A percentile compares a stretch with the other conserved stretches of the same genome.
Evolutionary conservation across 2,797 vertebrate genomes (phyloP).

Genomic region (Acanthurus leucopareius): DNA sequence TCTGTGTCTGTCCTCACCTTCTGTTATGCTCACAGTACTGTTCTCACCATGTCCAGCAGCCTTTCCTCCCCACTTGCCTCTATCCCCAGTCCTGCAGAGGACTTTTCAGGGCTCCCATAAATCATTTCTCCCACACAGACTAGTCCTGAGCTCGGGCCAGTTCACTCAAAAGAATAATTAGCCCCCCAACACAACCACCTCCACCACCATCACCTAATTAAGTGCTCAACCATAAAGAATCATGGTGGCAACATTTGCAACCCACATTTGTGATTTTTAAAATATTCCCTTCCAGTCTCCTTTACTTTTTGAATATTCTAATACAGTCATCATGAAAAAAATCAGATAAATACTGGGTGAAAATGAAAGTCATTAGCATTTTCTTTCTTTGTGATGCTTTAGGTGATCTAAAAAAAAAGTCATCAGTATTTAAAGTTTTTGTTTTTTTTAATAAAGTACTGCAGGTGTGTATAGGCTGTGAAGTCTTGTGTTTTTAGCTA

Average conservation of each 20-base stretch:
- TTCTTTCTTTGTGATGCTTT: background rate
- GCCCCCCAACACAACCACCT: conserved; percentile 28
- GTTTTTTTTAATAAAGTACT: conserved; percentile 11
- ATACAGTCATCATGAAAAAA: conserved; percentile 25
- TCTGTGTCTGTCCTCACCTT: conserved; percentile 22
- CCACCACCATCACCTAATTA: conserved; percentile 69
- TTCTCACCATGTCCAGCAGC: conserved; percentile 45
- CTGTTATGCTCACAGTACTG: conserved; percentile 28
- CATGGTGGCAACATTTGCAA: conserved; percentile 11
- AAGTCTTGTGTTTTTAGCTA: conserved; percentile 20
- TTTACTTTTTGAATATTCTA: background rate
- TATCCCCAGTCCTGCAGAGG: conserved; percentile 19
- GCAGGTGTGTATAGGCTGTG: conserved; percentile 50
- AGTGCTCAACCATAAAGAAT: conserved; percentile 66
- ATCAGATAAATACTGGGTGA: background rate
- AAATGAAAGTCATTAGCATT: conserved; percentile 4
- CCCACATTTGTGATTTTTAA: conserved; percentile 44
- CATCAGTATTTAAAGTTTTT: background rate
- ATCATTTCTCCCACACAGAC: conserved; percentile 70
- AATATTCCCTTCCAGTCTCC: background rate
- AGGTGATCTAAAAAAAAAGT: conserved; percentile 27
- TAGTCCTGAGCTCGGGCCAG: conserved; percentile 58
- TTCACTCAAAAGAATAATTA: conserved; percentile 82
- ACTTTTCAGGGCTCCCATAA: conserved; percentile 66
- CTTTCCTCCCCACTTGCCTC: conserved; percentile 22